Evolutionary conservation across 2,113 vertebrate species (phyloP).

Genomic region (Ictidomys tridecemlineatus): DNA sequence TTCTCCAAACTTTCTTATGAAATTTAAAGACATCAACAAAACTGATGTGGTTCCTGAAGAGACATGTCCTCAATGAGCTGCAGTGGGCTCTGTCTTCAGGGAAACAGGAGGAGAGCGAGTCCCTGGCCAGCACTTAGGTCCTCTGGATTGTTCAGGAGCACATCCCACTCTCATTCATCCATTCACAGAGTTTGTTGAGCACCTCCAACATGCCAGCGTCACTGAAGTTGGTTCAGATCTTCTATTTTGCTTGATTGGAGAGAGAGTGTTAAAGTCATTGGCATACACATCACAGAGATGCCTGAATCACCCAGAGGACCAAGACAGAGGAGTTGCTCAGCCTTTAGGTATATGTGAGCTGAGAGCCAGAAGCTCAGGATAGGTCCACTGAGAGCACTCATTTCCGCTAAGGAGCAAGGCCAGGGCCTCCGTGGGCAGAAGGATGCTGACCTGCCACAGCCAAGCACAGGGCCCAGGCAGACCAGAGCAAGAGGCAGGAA

Average conservation of each 20-base stretch:
- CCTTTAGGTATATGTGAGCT: too few species aligned
- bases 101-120: neutral
- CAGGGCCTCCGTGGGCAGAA: neutral
- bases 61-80: too few species aligned
- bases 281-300: neutral
- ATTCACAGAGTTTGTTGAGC: neutral
- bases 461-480: neutral
- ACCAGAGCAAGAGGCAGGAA: neutral
- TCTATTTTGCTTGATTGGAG: neutral
- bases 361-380: neutral
- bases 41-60: neutral
- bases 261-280: neutral
- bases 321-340: neutral
- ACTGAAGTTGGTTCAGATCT: too few species aligned
- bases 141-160: too few species aligned
- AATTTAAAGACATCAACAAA: neutral
- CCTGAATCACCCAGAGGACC: neutral
- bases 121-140: neutral
- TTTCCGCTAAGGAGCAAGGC: accelerated
- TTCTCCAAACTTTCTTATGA: neutral
- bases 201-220: neutral
- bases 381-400: accelerated
- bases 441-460: neutral
- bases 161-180: neutral
- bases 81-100: neutral